These are phyloP conservation scores for Blera fallax DNA, from an alignment of 2,888 invertebrate species.

Conservation along the genomic window DNA sequence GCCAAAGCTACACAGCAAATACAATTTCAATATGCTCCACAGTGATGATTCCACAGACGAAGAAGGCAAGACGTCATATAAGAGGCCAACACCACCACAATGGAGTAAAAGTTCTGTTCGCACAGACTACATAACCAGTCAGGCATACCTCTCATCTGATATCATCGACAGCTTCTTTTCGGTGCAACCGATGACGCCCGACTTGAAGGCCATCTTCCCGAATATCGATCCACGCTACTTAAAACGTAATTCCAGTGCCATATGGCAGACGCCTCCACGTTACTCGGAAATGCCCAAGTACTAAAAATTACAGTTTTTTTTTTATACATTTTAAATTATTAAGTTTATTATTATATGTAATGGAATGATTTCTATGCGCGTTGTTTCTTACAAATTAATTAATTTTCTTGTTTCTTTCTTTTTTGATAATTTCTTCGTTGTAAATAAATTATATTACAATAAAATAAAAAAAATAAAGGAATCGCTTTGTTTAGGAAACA, in stretches of 20 bases:
- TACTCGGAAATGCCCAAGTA: conserved; percentile 83
- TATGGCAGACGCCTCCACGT: conserved; percentile 88
- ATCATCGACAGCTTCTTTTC: conserved; percentile 85
- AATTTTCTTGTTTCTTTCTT: neutral
- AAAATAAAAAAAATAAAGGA: conserved; percentile 35
- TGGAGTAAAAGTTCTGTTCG: conserved; percentile 83
- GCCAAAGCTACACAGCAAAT: conserved; percentile 76
- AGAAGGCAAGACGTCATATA: conserved; percentile 78
- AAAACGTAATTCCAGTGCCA: conserved; percentile 88
- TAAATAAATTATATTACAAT: conserved; percentile 49
- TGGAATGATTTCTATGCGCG: conserved; percentile 33
- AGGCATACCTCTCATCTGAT: conserved; percentile 80
- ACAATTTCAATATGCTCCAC: conserved; percentile 81
- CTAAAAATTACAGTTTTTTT: conserved; percentile 65
- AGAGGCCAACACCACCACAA: conserved; percentile 78
- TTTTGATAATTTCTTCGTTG: conserved; percentile 38
- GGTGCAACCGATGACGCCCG: conserved; percentile 85
- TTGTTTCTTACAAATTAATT: conserved; percentile 3
- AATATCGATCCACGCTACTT: conserved; percentile 85
- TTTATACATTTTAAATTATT: conserved; percentile 58
- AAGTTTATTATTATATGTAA: conserved; percentile 48
- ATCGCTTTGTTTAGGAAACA: conserved; percentile 34
- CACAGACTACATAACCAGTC: conserved; percentile 81
- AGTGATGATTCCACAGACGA: conserved; percentile 82
- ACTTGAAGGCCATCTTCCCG: conserved; percentile 87